Conservation (phyloP, 1,140 invertebrate species). For the Calosoma granatense region DNA sequence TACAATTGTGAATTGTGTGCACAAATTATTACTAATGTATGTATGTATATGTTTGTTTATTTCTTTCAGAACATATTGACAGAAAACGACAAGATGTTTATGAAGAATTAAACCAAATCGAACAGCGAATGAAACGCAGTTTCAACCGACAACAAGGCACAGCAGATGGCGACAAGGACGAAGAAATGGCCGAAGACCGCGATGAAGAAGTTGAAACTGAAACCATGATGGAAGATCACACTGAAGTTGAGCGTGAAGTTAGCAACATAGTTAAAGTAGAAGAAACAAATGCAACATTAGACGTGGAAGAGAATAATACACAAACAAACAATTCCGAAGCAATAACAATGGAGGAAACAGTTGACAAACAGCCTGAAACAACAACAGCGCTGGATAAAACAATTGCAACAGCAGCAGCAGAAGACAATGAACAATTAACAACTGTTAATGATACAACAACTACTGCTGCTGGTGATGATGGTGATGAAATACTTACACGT, state of each 20-base stretch:
- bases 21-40: background rate
- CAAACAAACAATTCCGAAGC: background rate
- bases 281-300: background rate
- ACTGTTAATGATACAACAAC: too few relatives aligned
- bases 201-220: constrained; percentile 9
- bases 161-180: constrained; percentile 14
- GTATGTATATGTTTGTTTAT: background rate
- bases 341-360: background rate
- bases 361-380: background rate
- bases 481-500: too few relatives aligned
- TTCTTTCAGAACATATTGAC: constrained; percentile 36
- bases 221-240: background rate
- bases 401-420: too few relatives aligned
- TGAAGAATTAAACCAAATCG: constrained; percentile 29
- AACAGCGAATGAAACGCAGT: constrained; percentile 27
- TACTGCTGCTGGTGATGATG: too few relatives aligned
- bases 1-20: background rate
- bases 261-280: background rate
- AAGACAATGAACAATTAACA: too few relatives aligned
- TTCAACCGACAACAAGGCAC: constrained; percentile 20
- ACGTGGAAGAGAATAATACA: background rate
- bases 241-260: background rate
- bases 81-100: constrained; percentile 27
- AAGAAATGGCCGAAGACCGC: constrained; percentile 5
- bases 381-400: too few relatives aligned